Percentiles rank a stretch among this genome's conserved stretches.
These are phyloP conservation scores for Alosa alosa DNA, from an alignment of 2,113 vertebrate genomes.

Conservation along the genomic window DNA sequence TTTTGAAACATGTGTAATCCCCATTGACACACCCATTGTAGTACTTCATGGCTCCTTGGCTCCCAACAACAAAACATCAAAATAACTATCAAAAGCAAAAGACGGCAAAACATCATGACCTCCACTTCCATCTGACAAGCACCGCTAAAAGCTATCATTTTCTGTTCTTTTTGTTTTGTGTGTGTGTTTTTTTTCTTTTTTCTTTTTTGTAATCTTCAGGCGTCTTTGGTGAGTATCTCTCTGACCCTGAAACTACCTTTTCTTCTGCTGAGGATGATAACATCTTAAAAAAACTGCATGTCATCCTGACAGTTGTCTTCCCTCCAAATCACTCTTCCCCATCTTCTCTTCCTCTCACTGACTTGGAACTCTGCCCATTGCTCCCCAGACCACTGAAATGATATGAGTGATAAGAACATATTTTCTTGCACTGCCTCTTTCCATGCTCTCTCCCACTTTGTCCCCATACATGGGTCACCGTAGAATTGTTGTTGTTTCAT, in stretches of 20 bases:
- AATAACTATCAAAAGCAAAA: neutral
- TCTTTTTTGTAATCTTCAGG: conserved; percentile 33
- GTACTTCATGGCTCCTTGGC: neutral
- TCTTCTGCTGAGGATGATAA: neutral
- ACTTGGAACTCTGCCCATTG: neutral
- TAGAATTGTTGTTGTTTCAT: neutral
- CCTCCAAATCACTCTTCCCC: neutral
- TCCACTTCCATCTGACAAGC: conserved; percentile 1
- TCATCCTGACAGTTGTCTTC: neutral
- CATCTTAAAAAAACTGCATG: neutral
- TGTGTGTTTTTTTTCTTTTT: conserved; percentile 23
- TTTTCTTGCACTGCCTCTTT: neutral
- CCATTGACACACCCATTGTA: neutral
- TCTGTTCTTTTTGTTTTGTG: conserved; percentile 17
- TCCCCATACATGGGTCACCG: neutral
- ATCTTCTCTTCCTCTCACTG: conserved; percentile 6
- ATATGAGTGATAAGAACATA: neutral
- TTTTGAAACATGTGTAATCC: neutral
- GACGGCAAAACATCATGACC: neutral
- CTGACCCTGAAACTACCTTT: conserved; percentile 28
- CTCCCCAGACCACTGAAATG: neutral
- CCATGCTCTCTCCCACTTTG: neutral
- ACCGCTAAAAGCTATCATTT: conserved; percentile 15
- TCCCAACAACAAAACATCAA: neutral
- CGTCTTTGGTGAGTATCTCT: conserved; percentile 41